Evolutionary conservation across 2,113 vertebrate genomes (phyloP).

Genomic region (Seriola quinqueradiata): DNA sequence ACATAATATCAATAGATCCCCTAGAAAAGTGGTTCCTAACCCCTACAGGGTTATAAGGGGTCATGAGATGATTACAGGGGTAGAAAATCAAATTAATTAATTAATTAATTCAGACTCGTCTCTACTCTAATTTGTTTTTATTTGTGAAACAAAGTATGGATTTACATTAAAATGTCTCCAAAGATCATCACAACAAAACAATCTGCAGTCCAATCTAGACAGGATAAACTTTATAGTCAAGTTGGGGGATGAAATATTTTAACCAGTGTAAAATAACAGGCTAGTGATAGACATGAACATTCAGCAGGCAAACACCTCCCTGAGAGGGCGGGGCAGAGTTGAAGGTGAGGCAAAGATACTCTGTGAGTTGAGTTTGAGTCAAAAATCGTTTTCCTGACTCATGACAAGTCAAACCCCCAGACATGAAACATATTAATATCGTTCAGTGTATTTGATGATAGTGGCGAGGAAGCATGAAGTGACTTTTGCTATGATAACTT

Average conservation of each 20-base stretch:
- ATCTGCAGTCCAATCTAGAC: too few species aligned
- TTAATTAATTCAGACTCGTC: too few species aligned
- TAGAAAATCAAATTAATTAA: too few species aligned
- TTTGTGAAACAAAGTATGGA: too few species aligned
- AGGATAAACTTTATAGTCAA: too few species aligned
- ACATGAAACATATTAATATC: neutral
- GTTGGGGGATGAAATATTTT: too few species aligned
- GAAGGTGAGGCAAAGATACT: neutral
- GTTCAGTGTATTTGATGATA: neutral
- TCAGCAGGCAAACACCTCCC: too few species aligned
- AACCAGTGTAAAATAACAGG: neutral
- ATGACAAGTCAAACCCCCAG: neutral
- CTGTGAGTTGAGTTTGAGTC: neutral
- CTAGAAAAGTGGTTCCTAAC: neutral
- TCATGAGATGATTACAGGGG: too few species aligned
- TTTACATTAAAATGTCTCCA: too few species aligned
- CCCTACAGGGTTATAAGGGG: too few species aligned
- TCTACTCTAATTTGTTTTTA: too few species aligned
- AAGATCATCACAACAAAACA: neutral
- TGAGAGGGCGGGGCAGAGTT: neutral
- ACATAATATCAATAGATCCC: slow-evolving; percentile 1
- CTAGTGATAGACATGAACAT: neutral
- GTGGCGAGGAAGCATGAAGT: neutral
- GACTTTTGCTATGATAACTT: neutral
- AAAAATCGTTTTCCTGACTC: neutral